Evolutionary conservation across 2,797 vertebrate species (phyloP).

Genomic region (Gallirallus australis): DNA sequence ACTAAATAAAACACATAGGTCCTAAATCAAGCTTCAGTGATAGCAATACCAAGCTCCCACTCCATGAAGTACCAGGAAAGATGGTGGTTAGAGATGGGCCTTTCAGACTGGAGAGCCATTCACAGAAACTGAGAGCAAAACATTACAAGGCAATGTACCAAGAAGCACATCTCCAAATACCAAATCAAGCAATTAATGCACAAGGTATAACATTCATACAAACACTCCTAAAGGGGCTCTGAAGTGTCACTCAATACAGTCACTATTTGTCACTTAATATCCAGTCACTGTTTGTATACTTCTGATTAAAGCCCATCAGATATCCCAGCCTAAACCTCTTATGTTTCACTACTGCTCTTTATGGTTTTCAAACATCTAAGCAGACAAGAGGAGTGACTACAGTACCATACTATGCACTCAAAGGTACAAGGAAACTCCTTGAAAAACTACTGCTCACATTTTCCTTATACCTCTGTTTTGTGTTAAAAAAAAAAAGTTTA

Average conservation of each 20-base stretch:
- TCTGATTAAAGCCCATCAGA: not conserved
- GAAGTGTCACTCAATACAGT: not conserved
- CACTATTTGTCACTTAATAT: not conserved
- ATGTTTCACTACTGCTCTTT: not conserved
- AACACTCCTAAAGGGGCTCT: not conserved
- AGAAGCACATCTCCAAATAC: not conserved
- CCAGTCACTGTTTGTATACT: not conserved
- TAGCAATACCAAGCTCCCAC: not conserved
- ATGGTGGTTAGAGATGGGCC: not conserved
- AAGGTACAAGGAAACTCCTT: not conserved
- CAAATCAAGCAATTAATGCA: not conserved
- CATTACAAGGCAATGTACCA: accelerated
- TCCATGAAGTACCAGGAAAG: not conserved
- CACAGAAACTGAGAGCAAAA: not conserved
- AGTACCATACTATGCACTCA: not conserved
- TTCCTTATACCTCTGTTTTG: not conserved
- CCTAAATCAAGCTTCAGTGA: not conserved
- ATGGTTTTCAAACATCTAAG: not conserved
- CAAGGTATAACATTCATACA: accelerated
- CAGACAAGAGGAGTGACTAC: not conserved
- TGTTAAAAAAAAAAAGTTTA: too few species aligned
- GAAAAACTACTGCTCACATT: not conserved
- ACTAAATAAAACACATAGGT: not conserved
- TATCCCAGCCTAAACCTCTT: not conserved
- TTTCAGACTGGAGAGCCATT: not conserved